Base-by-base conservation (phyloP, 2,888 invertebrate genomes). In the Coelinius sp. region DNA sequence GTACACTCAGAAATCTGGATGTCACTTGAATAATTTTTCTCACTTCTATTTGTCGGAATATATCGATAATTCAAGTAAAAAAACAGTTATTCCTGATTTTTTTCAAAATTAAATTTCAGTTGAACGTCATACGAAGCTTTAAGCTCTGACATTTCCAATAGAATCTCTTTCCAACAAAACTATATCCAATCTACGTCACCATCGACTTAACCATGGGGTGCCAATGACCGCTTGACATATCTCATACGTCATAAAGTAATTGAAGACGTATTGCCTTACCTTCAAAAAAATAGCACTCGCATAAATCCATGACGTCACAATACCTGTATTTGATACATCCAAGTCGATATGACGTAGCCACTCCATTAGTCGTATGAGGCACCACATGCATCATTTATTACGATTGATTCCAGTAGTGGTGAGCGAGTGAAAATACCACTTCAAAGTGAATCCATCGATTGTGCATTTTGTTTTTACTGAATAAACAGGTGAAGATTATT, bases 201-300 rank as follows among this genome's bases (percentile, higher is more conserved):
- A 56, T 14, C 14, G 25, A 14, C 17, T 8, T 56, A 56, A 59
- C n/a, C 17, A 7, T 17, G 31, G n/a, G 35, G 20, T 12, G 59
- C 20, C 31, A 59, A 59, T 35, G 59, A 59, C 59, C 59, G 31
- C 31, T 12, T 59, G 20, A 31, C 59, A 59, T 59, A 31, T 14
- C 31, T 1, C 35, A 20, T 35, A 59, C 59, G 59, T 59, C 59
- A 59, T n/a, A 6, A 35, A 8, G 17, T 17, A 31, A 59, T 59
- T 20, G 31, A 20, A 31, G 46, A 4, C 35, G 7, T 35, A 59
- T 35, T 12, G 59, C 31, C 35, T 59, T 25, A 1, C 8, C 31
- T 8, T 59, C 17, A 12, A 31, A 59, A 31, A 35, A 59, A 31
- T 35, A 59, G 35, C 17, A 25, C 27, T n/a, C 27, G 10, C 56